These are phyloP conservation scores for Neria commutata DNA, from an alignment of 2,888 invertebrate species.

Conservation along the genomic window DNA sequence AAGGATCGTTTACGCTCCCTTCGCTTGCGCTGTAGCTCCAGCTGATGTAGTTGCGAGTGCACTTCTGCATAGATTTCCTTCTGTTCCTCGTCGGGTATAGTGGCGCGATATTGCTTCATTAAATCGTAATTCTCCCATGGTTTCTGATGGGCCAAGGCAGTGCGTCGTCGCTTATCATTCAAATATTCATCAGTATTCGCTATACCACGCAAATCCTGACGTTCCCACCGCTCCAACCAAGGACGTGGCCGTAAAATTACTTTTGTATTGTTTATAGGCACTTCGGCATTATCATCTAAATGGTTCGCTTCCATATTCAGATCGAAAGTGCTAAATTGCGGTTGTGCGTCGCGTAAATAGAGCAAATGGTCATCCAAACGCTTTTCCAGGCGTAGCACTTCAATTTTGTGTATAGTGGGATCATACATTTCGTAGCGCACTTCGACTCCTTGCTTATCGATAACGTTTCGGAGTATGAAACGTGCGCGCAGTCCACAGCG, in stretches of 20 bases:
- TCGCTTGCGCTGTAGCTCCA: slow-evolving; percentile 71
- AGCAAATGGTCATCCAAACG: slow-evolving; percentile 86
- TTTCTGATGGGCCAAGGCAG: slow-evolving; percentile 69
- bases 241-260: slow-evolving; percentile 80
- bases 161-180: slow-evolving; percentile 64
- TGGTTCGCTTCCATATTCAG: slow-evolving; percentile 88
- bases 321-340: slow-evolving; percentile 91
- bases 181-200: slow-evolving; percentile 67
- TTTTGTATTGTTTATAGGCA: slow-evolving; percentile 79
- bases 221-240: slow-evolving; percentile 92
- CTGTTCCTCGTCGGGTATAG: slow-evolving; percentile 89
- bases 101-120: slow-evolving; percentile 89
- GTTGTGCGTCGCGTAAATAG: slow-evolving; percentile 88
- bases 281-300: slow-evolving; percentile 75
- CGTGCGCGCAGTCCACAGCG: slow-evolving; percentile 82
- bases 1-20: slow-evolving; percentile 69
- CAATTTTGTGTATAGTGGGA: slow-evolving; percentile 87
- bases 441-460: slow-evolving; percentile 85
- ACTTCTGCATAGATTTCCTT: slow-evolving; percentile 84
- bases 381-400: slow-evolving; percentile 90
- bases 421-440: slow-evolving; percentile 80
- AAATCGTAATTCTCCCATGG: slow-evolving; percentile 92
- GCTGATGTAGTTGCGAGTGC: slow-evolving; percentile 73
- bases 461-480: slow-evolving; percentile 89
- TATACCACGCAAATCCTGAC: slow-evolving; percentile 77